These are phyloP conservation scores for Eupsittula cactorum DNA, from an alignment of 2,113 vertebrate genomes.

Conservation along the genomic window DNA sequence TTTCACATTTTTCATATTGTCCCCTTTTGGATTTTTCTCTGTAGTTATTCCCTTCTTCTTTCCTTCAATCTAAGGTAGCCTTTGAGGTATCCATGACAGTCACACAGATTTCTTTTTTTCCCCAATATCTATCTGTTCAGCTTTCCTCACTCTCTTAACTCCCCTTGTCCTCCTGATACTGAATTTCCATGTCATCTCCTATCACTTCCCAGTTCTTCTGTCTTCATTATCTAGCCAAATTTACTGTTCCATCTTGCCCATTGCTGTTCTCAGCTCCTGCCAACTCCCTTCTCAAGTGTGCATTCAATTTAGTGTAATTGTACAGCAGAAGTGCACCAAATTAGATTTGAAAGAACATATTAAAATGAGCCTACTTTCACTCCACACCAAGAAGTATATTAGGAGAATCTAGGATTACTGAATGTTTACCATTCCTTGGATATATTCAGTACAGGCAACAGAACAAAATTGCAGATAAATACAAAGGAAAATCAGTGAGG, in stretches of 20 bases:
- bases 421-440: neutral
- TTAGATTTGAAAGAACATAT: neutral
- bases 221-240: neutral
- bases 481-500: neutral
- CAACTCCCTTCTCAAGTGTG: neutral
- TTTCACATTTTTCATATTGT: neutral
- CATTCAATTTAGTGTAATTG: neutral
- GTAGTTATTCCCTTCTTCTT: neutral
- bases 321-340: slow-evolving; percentile 15
- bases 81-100: neutral
- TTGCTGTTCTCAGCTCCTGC: neutral
- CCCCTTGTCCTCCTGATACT: neutral
- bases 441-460: neutral
- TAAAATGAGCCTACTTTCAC: neutral
- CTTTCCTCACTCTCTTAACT: neutral
- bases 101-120: neutral
- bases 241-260: neutral
- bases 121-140: neutral
- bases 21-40: neutral
- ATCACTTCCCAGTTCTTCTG: neutral
- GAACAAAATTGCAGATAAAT: neutral
- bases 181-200: neutral
- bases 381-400: neutral
- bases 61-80: neutral
- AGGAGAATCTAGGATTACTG: neutral